phyloP scores from a whole-genome alignment of 1,140 invertebrate genomes.

The fruit fly (Drosophila melanogaster) region Release_6_plus_ISO1_MT NC_004354.4:15410501-15411000 shows the following conservation, averaged over 20 bases:
- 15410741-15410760: conserved; percentile 6
- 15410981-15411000: conserved; percentile 69
- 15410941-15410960: conserved; percentile 11
- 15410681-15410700: no score
- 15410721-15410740: neutral
- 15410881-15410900: conserved; percentile 86
- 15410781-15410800: neutral
- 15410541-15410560: neutral
- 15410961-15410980: conserved; percentile 22
- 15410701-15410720: no score
- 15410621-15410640: no score
- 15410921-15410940: conserved; percentile 26
- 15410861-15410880: conserved; percentile 87
- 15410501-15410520: conserved; percentile 36
- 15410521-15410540: conserved; percentile 30
- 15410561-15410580: no score
- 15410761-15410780: conserved; percentile 18
- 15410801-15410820: neutral
- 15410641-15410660: no score
- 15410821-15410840: conserved; percentile 86
- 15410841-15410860: conserved; percentile 89
- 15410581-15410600: neutral
- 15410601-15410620: no score
- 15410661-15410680: no score
- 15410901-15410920: conserved; percentile 74